Percentiles rank a stretch among this genome's conserved stretches.
Conservation (phyloP, 2,113 vertebrate genomes). For the Pluvialis apricaria region DNA sequence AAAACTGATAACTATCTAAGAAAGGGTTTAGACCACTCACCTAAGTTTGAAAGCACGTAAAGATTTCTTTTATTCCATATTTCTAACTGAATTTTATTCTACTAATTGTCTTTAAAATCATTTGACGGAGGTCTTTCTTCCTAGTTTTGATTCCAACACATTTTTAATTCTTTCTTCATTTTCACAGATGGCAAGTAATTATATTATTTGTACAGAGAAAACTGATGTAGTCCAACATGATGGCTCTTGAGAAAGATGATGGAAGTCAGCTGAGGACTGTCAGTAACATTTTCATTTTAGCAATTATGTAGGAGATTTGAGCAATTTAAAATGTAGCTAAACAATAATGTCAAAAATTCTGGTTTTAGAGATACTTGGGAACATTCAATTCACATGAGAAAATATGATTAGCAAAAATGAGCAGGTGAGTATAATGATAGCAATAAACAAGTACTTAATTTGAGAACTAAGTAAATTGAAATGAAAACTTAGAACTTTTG, state of each 20-base stretch:
- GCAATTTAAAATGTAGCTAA: neutral
- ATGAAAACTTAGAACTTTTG: neutral
- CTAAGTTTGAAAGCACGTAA: neutral
- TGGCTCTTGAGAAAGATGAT: neutral
- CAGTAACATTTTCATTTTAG: neutral
- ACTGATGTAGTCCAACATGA: neutral
- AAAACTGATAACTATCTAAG: neutral
- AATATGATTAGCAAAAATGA: neutral
- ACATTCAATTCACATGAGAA: neutral
- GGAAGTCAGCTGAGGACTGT: neutral
- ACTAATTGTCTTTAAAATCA: neutral
- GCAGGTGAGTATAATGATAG: neutral
- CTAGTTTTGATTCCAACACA: neutral
- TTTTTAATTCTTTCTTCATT: conserved; percentile 1
- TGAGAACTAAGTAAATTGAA: neutral
- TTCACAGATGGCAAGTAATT: neutral
- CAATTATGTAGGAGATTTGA: neutral
- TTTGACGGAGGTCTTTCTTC: neutral
- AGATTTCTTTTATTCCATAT: neutral
- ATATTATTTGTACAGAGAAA: neutral
- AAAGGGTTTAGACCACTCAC: neutral
- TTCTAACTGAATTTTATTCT: neutral
- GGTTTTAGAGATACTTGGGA: neutral
- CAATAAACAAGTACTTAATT: neutral
- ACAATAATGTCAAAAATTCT: neutral